Percentiles rank a stretch among this genome's conserved stretches.
phyloP scores from a whole-genome alignment of 2,797 vertebrate species.

The Anguilla megastoma region DNA sequence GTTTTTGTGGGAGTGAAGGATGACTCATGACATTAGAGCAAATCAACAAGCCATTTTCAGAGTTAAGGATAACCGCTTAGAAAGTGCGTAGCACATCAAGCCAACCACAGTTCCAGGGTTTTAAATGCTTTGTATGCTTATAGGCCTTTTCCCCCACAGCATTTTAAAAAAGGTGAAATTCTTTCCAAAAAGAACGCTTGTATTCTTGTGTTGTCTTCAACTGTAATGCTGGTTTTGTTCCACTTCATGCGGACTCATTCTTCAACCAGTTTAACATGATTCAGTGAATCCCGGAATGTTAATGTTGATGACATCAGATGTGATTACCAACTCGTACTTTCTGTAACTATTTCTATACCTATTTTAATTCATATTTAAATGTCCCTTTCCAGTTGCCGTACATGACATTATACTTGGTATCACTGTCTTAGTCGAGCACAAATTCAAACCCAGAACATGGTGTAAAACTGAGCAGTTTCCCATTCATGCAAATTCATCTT shows the following conservation, averaged over 20 bases:
- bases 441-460: neutral
- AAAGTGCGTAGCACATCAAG: neutral
- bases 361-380: neutral
- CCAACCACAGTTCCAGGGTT: neutral
- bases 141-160: neutral
- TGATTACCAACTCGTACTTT: neutral
- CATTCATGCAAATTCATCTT: neutral
- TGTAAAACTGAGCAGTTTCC: slow-evolving; percentile 8
- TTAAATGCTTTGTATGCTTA: neutral
- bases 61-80: neutral
- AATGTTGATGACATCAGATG: neutral
- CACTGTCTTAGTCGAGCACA: neutral
- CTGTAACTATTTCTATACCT: neutral
- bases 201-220: neutral
- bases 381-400: neutral
- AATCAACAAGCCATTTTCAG: neutral
- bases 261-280: neutral
- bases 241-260: neutral
- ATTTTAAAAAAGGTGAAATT: neutral
- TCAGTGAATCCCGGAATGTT: neutral
- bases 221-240: neutral
- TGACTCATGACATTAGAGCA: neutral
- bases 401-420: neutral
- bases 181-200: neutral
- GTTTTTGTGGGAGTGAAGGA: neutral